phyloP scores from a whole-genome alignment of 2,888 invertebrate species.

The Drosophila helvetica region DNA sequence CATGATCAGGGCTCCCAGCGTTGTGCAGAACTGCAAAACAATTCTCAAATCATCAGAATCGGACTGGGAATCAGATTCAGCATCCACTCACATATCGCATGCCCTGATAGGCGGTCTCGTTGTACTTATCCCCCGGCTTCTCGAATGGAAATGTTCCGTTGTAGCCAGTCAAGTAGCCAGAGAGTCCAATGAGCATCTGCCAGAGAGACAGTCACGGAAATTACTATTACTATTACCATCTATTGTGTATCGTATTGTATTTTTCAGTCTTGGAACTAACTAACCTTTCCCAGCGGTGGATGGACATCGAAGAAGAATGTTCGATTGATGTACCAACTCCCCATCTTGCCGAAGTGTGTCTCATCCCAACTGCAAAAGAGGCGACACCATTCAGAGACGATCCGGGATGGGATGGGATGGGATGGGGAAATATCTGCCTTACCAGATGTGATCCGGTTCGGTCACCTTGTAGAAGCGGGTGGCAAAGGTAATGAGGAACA shows the following conservation, averaged over 20 bases:
- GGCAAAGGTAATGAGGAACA: conserved; percentile 88
- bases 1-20: conserved; percentile 92
- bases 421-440: conserved; percentile 72
- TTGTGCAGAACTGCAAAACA: conserved; percentile 92
- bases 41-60: no score
- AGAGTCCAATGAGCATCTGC: conserved; percentile 96
- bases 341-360: conserved; percentile 99
- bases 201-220: background rate
- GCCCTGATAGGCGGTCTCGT: conserved; percentile 93
- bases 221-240: no score
- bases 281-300: conserved; percentile 97
- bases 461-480: conserved; percentile 95
- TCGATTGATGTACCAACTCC: conserved; percentile 97
- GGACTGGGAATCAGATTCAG: no score
- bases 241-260: background rate
- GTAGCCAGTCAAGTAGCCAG: conserved; percentile 96
- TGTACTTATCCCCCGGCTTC: conserved; percentile 97
- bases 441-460: conserved; percentile 98
- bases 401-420: background rate
- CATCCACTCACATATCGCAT: conserved; percentile 92
- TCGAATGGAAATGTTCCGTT: conserved; percentile 97
- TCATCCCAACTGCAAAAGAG: conserved; percentile 93
- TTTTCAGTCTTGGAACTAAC: conserved; percentile 84
- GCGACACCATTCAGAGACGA: background rate
- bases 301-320: conserved; percentile 99